Evolutionary conservation across 1,140 invertebrate genomes (phyloP).

Genomic region (Archivesica marissinica): DNA sequence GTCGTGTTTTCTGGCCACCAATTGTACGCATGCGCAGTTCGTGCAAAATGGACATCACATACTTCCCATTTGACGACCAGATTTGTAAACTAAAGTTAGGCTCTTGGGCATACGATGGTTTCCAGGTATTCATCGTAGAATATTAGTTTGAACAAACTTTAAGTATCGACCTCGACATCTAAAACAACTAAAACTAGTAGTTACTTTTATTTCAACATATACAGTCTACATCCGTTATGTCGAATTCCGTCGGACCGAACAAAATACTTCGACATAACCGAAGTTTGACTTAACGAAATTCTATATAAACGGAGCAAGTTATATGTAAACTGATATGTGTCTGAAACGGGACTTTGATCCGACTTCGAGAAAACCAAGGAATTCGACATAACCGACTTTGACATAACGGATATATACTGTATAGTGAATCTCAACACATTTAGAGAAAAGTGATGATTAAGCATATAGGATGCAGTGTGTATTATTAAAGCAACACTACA

Average conservation of each 20-base stretch:
- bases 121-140: constrained; percentile 79
- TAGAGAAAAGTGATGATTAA: background rate
- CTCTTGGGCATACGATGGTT: constrained; percentile 87
- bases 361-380: too few relatives aligned
- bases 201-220: background rate
- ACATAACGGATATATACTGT: too few relatives aligned
- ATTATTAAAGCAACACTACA: too few relatives aligned
- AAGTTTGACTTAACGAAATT: too few relatives aligned
- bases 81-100: constrained; percentile 94
- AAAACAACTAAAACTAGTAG: background rate
- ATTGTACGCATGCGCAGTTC: constrained; percentile 86
- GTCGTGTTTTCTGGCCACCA: constrained; percentile 87
- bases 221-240: too few relatives aligned
- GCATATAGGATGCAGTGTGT: background rate
- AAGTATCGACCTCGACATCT: too few relatives aligned
- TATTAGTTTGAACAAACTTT: background rate
- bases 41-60: constrained; percentile 99
- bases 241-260: too few relatives aligned
- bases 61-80: constrained; percentile 99
- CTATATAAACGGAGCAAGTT: too few relatives aligned
- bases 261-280: too few relatives aligned
- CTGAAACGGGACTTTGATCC: too few relatives aligned
- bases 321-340: too few relatives aligned
- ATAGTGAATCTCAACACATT: background rate
- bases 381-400: too few relatives aligned